A percentile compares a stretch with the other conserved stretches of the same genome.
phyloP scores from a whole-genome alignment of 35 echinoderm and acorn worm species.

The Amphiura filiformis region DNA sequence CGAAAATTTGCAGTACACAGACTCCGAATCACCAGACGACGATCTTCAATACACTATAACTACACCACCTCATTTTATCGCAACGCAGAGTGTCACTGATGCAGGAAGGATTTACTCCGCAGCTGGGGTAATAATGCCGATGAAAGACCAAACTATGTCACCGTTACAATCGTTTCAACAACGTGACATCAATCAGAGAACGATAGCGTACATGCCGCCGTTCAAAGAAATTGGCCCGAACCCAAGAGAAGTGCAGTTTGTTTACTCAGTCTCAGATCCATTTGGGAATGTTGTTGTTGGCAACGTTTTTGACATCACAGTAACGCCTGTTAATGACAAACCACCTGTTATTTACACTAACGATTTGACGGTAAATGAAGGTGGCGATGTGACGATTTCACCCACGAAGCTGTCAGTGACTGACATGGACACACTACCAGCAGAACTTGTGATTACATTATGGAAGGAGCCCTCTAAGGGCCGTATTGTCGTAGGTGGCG shows the following conservation, averaged over 20 bases:
- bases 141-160: constrained; percentile 60
- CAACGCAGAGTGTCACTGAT: constrained; percentile 79
- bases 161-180: constrained; percentile 72
- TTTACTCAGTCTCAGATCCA: constrained; percentile 83
- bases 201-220: constrained; percentile 90
- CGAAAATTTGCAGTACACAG: constrained; percentile 75
- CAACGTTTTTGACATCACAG: constrained; percentile 75
- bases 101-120: constrained; percentile 79
- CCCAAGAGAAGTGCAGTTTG: constrained; percentile 54
- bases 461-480: constrained; percentile 35
- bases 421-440: constrained; percentile 76
- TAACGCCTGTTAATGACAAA: constrained; percentile 84
- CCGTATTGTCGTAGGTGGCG: constrained; percentile 39
- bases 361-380: constrained; percentile 73
- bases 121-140: constrained; percentile 45
- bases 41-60: constrained; percentile 76
- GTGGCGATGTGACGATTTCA: constrained; percentile 53
- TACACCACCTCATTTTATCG: constrained; percentile 72
- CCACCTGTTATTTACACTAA: constrained; percentile 65
- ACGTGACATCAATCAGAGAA: constrained; percentile 60
- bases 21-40: constrained; percentile 62
- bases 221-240: constrained; percentile 82
- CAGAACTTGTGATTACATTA: constrained; percentile 55
- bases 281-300: constrained; percentile 78
- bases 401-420: constrained; percentile 58